Evolutionary conservation across 2,888 invertebrate genomes (phyloP), one percentile per base, ranked within the genome.

Genomic region (Cephalotes varians): DNA sequence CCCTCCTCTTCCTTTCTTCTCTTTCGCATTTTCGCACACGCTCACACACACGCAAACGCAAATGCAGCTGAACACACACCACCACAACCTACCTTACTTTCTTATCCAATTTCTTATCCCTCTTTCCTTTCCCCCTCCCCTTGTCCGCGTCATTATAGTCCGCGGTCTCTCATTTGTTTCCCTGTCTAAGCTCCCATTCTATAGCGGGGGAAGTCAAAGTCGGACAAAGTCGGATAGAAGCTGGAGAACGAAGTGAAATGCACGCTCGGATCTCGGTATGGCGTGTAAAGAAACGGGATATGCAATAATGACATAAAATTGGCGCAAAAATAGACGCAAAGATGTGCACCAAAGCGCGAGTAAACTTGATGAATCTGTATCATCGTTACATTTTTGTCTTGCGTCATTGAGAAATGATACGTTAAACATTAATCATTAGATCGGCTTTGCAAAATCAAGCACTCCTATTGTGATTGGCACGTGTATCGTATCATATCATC

Each of bases 41-140:
- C 18, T 25, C 25, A 0, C 64, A 25, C 21, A 37, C 49, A 47
- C 37, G 31, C 51, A n/a, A 34, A 51, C 72, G 72, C 65, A 77
- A 76, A 82, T 85, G 87, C 86, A 86, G 88, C 83, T 88, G 86
- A 74, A 86, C 85, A 81, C 88, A 82, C 90, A 83, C 86, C 88
- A 65, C 10, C 64, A 65, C 64, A 54, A 85, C 87, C 87, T 83
- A 85, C 86, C 86, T 87, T 87, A 85, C 84, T 79, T 86, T 87
- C 90, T 88, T 86, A 85, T 91, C 86, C 84, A 83, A 86, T 90
- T 88, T 89, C 88, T 88, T 86, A 86, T 85, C 85, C 86, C 85
- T 73, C 79, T 62, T 72, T 34, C 71, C 77, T 60, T 65, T 49
- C 18, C n/a, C 15, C 65, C 58, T 37, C 73, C 67, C 65, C 58